Base-by-base conservation (phyloP, 2,888 invertebrate genomes). In the Nymphalis polychloros region DNA sequence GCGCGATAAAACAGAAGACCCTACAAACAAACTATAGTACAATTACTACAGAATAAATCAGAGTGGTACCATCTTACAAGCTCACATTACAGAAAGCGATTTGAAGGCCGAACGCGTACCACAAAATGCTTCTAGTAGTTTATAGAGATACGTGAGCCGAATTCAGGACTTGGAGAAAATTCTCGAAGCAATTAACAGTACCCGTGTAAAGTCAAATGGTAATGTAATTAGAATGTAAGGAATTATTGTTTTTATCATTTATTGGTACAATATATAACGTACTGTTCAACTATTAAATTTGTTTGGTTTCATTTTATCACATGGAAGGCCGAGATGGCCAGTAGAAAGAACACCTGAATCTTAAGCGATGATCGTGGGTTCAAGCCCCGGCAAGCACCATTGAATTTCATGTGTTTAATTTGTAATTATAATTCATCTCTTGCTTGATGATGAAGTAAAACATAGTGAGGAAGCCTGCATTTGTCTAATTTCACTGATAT, bases 61-160 rank as follows among this genome's bases (percentile, higher is more conserved):
- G 78, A 75, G 77, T 77, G 75, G 74, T 75, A 76, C 74, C 79
- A 78, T 81, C 81, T 81, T 81, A 76, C 74, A 69, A 76, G 77
- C 76, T 77, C 75, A 76, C 77, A 74, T 75, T 72, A 20, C 59
- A 46, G 52, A 74, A 59, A 72, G 73, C 83, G 83, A 82, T 86
- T 87, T 83, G 82, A 82, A 85, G 81, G 77, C 85, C 74, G 74
- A 73, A 75, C 84, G 86, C 86, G 86, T 86, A 76, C 82, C 76
- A 77, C 82, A 86, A 83, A 77, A 86, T 83, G 85, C 83, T 82
- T 78, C 79, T 82, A 83, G 84, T 87, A 87, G 88, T 89, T 89
- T 89, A 90, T 87, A 84, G 86, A 77, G 73, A 78, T 72, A 89
- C 90, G 90, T 89, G 90, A 85, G 80, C 69, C 55, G 90, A 89